These are phyloP conservation scores for Brachyistius frenatus DNA, from an alignment of 2,113 vertebrate species.

Conservation along the genomic window DNA sequence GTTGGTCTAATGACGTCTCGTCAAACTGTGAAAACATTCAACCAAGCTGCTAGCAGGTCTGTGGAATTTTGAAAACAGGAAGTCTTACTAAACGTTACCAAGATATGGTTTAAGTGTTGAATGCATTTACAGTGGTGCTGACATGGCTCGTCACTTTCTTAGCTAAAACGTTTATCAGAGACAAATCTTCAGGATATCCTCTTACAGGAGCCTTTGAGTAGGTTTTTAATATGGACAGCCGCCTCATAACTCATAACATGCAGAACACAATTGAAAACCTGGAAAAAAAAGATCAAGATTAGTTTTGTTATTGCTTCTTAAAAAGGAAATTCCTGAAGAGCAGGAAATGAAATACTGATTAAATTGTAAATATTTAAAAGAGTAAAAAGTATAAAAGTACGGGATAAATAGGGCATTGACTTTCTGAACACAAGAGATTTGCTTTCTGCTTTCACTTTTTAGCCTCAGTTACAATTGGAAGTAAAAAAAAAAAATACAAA, in stretches of 20 bases:
- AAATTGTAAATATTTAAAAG: slow-evolving; percentile 31
- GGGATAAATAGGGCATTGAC: not conserved
- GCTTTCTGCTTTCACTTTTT: slow-evolving; percentile 4
- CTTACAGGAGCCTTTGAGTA: slow-evolving; percentile 17
- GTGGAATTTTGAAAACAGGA: slow-evolving; percentile 33
- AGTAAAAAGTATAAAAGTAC: slow-evolving; percentile 7
- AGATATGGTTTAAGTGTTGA: slow-evolving; percentile 30
- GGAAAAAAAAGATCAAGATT: slow-evolving; percentile 12
- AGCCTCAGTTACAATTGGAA: not conserved
- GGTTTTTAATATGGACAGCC: slow-evolving; percentile 38
- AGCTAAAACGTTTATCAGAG: slow-evolving; percentile 17
- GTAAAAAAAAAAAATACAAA: not conserved
- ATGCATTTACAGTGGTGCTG: slow-evolving; percentile 11
- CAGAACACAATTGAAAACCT: slow-evolving; percentile 14
- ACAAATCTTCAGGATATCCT: slow-evolving; percentile 61
- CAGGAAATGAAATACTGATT: slow-evolving; percentile 42
- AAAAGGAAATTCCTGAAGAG: slow-evolving; percentile 11
- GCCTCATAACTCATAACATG: slow-evolving; percentile 17
- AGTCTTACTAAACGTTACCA: not conserved
- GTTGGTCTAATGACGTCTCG: not conserved
- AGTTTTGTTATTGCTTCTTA: slow-evolving; percentile 13
- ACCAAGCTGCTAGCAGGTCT: not conserved
- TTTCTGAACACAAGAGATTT: not conserved
- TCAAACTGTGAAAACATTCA: not conserved
- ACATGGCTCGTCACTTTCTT: slow-evolving; percentile 37